These are phyloP conservation scores for Cyprinella venusta DNA, from an alignment of 2,797 vertebrate genomes.

Conservation along the genomic window DNA sequence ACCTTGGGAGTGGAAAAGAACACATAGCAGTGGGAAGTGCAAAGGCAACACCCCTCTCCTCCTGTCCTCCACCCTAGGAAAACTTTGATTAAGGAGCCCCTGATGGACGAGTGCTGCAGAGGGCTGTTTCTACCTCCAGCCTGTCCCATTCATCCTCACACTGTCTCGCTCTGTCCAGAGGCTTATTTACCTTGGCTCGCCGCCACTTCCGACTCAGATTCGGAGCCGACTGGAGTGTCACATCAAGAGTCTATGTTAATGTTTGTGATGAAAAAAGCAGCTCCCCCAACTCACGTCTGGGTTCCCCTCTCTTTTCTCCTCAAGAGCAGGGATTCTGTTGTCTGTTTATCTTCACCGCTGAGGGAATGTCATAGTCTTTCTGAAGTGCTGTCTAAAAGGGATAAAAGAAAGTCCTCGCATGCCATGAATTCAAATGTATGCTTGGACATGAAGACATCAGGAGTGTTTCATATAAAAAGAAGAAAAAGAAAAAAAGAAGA, in stretches of 20 bases:
- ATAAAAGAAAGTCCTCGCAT: conserved; percentile 63
- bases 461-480: conserved; percentile 46
- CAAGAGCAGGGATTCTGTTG: conserved; percentile 47
- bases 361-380: conserved; percentile 51
- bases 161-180: conserved; percentile 34
- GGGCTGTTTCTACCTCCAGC: conserved; percentile 44
- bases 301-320: conserved; percentile 28
- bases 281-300: conserved; percentile 1
- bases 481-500: background rate
- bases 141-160: conserved; percentile 53
- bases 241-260: conserved; percentile 50
- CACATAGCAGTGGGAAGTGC: conserved; percentile 9
- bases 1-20: conserved; percentile 2
- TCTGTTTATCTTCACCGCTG: conserved; percentile 52
- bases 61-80: conserved; percentile 29
- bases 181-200: conserved; percentile 58
- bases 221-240: conserved; percentile 48
- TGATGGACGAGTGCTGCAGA: conserved; percentile 40
- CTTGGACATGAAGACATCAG: conserved; percentile 29
- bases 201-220: conserved; percentile 57
- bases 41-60: conserved; percentile 3
- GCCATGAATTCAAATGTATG: conserved; percentile 48
- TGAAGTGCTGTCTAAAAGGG: conserved; percentile 46
- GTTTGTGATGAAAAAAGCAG: conserved; percentile 36
- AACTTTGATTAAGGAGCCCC: conserved; percentile 55